phyloP scores from a whole-genome alignment of 2,888 invertebrate genomes.

The Parascotia fuliginaria region DNA sequence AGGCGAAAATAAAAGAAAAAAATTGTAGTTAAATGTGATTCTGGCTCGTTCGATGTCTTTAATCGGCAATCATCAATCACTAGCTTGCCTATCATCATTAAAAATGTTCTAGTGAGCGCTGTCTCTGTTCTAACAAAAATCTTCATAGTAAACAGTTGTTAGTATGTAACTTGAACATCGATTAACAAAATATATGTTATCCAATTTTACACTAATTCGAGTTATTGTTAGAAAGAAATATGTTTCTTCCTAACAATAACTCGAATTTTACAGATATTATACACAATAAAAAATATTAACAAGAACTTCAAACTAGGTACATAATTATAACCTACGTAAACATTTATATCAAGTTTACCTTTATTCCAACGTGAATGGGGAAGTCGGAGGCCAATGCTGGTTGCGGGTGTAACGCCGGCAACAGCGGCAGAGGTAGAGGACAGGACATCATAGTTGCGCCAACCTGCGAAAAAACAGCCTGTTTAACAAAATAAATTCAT shows the following conservation, averaged over 20 bases:
- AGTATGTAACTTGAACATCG: neutral
- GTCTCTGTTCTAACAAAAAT: no score
- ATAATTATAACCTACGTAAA: no score
- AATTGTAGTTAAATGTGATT: no score
- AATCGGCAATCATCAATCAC: no score
- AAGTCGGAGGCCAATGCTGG: slow-evolving; percentile 86
- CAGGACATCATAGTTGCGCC: slow-evolving; percentile 89
- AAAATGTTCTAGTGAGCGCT: no score
- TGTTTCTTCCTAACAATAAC: no score
- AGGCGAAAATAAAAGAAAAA: no score
- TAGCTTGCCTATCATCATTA: no score
- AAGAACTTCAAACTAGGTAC: neutral
- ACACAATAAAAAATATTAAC: neutral
- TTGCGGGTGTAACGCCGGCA: slow-evolving; percentile 86
- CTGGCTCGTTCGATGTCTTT: no score
- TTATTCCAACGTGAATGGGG: slow-evolving; percentile 88
- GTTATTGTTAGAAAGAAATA: no score
- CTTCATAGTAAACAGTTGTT: no score
- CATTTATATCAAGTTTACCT: slow-evolving; percentile 75
- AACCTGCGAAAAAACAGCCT: slow-evolving; percentile 62
- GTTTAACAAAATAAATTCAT: neutral
- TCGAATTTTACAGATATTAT: no score
- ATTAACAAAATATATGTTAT: neutral
- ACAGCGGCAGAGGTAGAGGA: slow-evolving; percentile 87
- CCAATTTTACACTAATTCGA: neutral